Percentiles rank a stretch among this genome's conserved stretches.
Conservation (phyloP, 2,113 vertebrate genomes). For the Macrotis lagotis region DNA sequence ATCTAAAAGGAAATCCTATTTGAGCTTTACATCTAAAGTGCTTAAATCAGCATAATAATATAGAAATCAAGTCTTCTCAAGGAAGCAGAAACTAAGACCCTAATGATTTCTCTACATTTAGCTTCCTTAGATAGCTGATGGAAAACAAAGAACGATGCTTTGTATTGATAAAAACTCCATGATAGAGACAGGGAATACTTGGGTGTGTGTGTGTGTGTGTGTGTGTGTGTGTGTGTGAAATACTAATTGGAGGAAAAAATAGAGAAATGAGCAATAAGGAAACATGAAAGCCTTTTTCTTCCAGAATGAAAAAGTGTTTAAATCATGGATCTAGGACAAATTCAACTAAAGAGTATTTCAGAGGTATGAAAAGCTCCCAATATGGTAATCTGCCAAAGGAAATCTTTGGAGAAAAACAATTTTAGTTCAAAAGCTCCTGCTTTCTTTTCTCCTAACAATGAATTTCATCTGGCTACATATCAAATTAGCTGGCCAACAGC, state of each 20-base stretch:
- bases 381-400: background rate
- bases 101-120: background rate
- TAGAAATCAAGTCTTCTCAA: background rate
- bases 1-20: background rate
- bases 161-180: background rate
- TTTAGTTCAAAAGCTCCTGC: background rate
- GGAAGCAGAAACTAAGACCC: background rate
- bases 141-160: background rate
- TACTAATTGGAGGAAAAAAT: background rate
- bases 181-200: background rate
- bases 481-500: background rate
- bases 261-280: background rate
- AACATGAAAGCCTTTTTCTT: background rate
- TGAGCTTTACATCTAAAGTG: background rate
- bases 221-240: background rate
- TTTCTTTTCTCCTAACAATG: background rate
- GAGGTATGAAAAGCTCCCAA: background rate
- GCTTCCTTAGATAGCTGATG: background rate
- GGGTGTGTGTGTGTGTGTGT: background rate
- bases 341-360: background rate
- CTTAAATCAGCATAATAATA: background rate
- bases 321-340: background rate
- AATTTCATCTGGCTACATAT: background rate
- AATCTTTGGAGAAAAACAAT: background rate
- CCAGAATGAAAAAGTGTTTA: background rate